Base-by-base conservation (phyloP, 2,113 vertebrate genomes). In the Prolemur simus region DNA sequence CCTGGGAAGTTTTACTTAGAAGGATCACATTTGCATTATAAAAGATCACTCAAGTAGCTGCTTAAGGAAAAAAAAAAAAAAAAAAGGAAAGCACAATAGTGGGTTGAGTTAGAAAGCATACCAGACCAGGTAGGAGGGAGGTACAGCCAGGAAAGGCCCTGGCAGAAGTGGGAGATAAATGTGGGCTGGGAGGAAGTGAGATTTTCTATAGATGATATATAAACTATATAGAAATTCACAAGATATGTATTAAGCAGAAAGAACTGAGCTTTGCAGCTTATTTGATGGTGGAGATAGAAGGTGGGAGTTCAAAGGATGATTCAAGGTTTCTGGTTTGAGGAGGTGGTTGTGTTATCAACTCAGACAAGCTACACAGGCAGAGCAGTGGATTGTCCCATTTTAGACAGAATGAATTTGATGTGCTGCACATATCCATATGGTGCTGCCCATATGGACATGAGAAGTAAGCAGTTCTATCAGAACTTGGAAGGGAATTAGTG, bases 1-100 rank as follows among this genome's bases (percentile, higher is more conserved):
- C 13, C n/a, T 0, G 9, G 42, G n/a, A 87, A 73, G 2, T 88
- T 95, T 58, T 69, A 34, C 49, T 93, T 63, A n/a, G 1, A 47
- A 94, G 27, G 4, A 88, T 91, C 71, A 56, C 73, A 88, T 94
- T 56, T 93, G 34, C 66, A 90, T 95, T 85, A 73, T 58, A 74
- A 88, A 91, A 96, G 39, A 93, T 82, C 39, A 64, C 4, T 11
- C 3, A 63, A 52, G 56, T 4, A 68, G n/a, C 34, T 88, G 10
- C 13, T 56, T 60, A 42, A 49, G 39, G 52, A 5, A 4, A 42
- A 47, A 15, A 49, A 23, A 76, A 63, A 47, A 15, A 58, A 23
- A 76, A 68, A 71, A 10, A 37, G 49, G 21, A 60, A 58, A 45
- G 2, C n/a, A 73, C n/a, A 56, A 73, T 8, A 32, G 9, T 47